Percentiles rank a stretch among this genome's conserved stretches.
Conservation (phyloP, 2,888 invertebrate species). For the Ennomos fuscantarius region DNA sequence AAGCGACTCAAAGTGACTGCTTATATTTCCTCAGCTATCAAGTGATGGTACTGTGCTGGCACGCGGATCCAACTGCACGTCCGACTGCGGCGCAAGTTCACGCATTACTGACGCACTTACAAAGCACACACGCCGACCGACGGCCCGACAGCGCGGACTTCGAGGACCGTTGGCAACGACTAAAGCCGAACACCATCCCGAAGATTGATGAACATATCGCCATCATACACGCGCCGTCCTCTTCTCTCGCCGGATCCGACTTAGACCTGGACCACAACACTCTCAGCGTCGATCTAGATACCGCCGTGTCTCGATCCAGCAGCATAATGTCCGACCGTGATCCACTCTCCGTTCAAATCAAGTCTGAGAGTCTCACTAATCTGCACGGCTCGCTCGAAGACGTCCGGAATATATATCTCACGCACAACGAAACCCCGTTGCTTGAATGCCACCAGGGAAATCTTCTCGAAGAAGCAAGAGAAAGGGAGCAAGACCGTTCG, state of each 20-base stretch:
- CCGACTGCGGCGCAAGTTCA: constrained; percentile 41
- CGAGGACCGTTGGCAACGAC: constrained; percentile 89
- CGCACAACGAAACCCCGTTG: constrained; percentile 71
- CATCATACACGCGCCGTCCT: constrained; percentile 73
- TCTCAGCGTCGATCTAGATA: constrained; percentile 68
- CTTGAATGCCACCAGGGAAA: constrained; percentile 77
- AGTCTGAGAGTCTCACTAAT: constrained; percentile 86
- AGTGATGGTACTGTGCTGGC: constrained; percentile 91
- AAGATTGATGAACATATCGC: constrained; percentile 84
- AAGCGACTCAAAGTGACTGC: neutral
- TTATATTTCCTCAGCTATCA: constrained; percentile 81
- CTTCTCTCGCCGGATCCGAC: constrained; percentile 58
- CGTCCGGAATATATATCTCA: constrained; percentile 78
- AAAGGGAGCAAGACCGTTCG: constrained; percentile 68
- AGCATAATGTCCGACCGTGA: constrained; percentile 78
- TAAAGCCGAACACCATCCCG: constrained; percentile 87
- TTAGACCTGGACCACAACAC: constrained; percentile 64
- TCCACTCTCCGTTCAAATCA: constrained; percentile 68
- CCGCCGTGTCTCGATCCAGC: constrained; percentile 71
- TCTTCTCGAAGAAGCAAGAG: constrained; percentile 62
- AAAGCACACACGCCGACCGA: constrained; percentile 51
- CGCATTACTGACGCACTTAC: too few relatives aligned
- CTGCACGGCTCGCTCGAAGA: constrained; percentile 89
- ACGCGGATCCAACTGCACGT: constrained; percentile 58
- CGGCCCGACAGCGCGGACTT: constrained; percentile 83